phyloP scores from a whole-genome alignment of 2,113 vertebrate species.

The Chunga burmeisteri region DNA sequence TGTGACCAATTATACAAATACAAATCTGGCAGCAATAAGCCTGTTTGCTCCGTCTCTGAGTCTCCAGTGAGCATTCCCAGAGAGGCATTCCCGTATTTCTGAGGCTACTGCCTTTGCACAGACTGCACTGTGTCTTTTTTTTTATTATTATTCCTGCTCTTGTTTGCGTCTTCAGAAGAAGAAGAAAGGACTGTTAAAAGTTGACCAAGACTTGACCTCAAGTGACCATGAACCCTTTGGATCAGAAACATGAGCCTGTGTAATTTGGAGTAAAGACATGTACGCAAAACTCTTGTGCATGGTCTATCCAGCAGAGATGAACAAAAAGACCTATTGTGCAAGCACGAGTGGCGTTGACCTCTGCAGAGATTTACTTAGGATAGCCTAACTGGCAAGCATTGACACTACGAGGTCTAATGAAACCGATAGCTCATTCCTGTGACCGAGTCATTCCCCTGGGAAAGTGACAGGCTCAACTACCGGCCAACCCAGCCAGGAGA shows the following conservation, averaged over 20 bases:
- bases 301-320: neutral
- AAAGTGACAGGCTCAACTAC: neutral
- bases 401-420: neutral
- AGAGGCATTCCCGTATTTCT: neutral
- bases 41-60: neutral
- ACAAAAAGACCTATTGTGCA: neutral
- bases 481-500: neutral
- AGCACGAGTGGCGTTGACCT: neutral
- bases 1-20: conserved; percentile 25
- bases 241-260: neutral
- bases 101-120: neutral
- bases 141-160: neutral
- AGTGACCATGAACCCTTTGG: neutral
- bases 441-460: neutral
- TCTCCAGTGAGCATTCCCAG: conserved; percentile 16
- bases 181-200: neutral
- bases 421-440: neutral
- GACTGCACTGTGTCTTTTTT: neutral
- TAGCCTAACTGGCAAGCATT: neutral
- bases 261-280: neutral
- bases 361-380: neutral
- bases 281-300: neutral
- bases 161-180: neutral
- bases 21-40: neutral
- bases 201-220: neutral